A percentile compares a stretch with the other conserved stretches of the same genome.
phyloP scores from a whole-genome alignment of 2,888 invertebrate genomes.

The Phyllotreta cruciferae region DNA sequence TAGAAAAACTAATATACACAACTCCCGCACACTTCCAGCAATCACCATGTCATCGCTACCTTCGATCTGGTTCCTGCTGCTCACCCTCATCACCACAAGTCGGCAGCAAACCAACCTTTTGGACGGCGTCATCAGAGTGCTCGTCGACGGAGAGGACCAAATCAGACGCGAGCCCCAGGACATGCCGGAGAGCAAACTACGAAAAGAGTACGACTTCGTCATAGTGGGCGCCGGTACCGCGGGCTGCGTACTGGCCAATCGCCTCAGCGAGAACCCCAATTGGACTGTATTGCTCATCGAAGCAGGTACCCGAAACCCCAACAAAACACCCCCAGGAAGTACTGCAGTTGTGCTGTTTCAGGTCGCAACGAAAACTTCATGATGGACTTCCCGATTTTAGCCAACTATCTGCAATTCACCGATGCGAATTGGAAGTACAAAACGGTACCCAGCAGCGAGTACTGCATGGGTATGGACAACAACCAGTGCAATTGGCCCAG shows the following conservation, averaged over 20 bases:
- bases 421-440: constrained; percentile 82
- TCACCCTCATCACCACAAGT: constrained; percentile 20
- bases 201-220: constrained; percentile 76
- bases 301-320: constrained; percentile 66
- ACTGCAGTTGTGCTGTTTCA: constrained; percentile 45
- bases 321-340: too few species aligned
- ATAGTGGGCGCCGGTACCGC: constrained; percentile 83
- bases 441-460: constrained; percentile 75
- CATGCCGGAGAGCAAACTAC: constrained; percentile 59
- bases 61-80: constrained; percentile 23
- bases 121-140: constrained; percentile 63
- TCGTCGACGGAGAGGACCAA: constrained; percentile 64
- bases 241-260: constrained; percentile 77
- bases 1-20: too few species aligned
- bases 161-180: constrained; percentile 65
- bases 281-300: constrained; percentile 76
- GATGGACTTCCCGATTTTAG: constrained; percentile 79
- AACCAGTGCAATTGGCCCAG: constrained; percentile 80
- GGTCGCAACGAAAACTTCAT: constrained; percentile 72
- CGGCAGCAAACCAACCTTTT: constrained; percentile 48
- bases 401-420: constrained; percentile 75
- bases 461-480: constrained; percentile 78
- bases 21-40: too few species aligned
- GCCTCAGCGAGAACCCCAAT: constrained; percentile 73
- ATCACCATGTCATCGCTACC: constrained; percentile 13